These are phyloP conservation scores for Tribolium castaneum DNA, from an alignment of 1,140 invertebrate genomes.

Conservation along the genomic window DNA sequence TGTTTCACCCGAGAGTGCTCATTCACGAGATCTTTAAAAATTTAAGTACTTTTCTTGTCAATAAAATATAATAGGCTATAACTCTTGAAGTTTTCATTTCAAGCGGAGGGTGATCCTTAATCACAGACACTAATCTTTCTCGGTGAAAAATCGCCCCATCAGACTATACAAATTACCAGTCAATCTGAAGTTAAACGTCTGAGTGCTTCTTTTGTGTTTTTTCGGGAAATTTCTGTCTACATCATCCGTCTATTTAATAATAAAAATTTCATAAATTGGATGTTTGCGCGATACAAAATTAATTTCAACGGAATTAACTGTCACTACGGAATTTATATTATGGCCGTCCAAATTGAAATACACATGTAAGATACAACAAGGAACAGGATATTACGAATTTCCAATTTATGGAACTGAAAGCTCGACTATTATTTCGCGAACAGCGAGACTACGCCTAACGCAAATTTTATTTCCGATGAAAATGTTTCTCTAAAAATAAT, in stretches of 20 bases:
- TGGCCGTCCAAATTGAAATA: conserved; percentile 6
- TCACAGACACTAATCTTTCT: conserved; percentile 53
- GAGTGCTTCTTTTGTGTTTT: conserved; percentile 37
- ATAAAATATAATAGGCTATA: conserved; percentile 56
- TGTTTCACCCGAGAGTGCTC: background rate
- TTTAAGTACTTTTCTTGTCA: conserved; percentile 49
- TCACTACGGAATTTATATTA: conserved; percentile 6
- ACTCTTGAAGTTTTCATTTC: conserved; percentile 53
- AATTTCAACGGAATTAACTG: conserved; percentile 13
- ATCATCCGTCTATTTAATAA: background rate
- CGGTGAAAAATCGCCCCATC: conserved; percentile 53
- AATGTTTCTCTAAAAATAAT: background rate
- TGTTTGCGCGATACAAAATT: conserved; percentile 20
- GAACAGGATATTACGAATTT: conserved; percentile 33
- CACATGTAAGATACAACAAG: conserved; percentile 25
- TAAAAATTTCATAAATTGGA: conserved; percentile 23
- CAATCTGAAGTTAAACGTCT: conserved; percentile 42
- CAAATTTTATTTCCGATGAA: background rate
- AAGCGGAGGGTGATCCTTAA: conserved; percentile 50
- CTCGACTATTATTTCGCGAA: background rate
- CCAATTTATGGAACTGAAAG: conserved; percentile 8
- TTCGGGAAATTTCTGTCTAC: conserved; percentile 40
- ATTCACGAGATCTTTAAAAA: background rate
- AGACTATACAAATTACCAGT: conserved; percentile 55
- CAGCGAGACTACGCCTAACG: background rate